Evolutionary conservation across 2,113 vertebrate genomes (phyloP).

Genomic region (Cichladusa arquata): DNA sequence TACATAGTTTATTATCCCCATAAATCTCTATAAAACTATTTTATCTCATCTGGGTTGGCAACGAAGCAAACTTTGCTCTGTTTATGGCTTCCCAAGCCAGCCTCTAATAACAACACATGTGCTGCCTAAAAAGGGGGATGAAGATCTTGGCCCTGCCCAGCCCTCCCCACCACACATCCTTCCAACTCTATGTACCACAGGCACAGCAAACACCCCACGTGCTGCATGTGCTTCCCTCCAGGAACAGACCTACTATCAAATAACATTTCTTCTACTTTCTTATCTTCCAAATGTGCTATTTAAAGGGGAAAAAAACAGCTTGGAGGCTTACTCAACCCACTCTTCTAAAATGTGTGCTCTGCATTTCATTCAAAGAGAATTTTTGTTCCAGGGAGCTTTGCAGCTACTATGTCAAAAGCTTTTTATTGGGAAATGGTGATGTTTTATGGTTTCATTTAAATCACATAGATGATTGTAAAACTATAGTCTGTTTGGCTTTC

Average conservation of each 20-base stretch:
- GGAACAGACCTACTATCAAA: background rate
- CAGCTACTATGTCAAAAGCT: background rate
- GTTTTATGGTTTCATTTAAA: background rate
- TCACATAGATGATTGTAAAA: background rate
- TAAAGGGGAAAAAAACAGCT: background rate
- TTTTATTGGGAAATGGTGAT: background rate
- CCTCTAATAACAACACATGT: background rate
- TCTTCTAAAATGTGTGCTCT: background rate
- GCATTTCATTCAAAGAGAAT: background rate
- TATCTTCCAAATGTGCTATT: background rate
- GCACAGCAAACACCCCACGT: background rate
- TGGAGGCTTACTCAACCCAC: background rate
- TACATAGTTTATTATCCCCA: background rate
- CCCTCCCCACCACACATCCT: background rate
- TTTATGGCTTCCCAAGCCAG: background rate
- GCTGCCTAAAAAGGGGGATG: background rate
- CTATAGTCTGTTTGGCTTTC: background rate
- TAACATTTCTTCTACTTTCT: background rate
- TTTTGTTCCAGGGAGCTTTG: background rate
- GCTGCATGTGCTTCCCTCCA: background rate
- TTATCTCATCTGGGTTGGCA: conserved; percentile 7
- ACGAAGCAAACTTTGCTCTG: background rate
- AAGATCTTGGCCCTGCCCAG: background rate
- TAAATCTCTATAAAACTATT: conserved; percentile 14
- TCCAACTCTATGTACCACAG: background rate